These are phyloP conservation scores for Eutolmus rufibarbis DNA, from an alignment of 2,888 invertebrate genomes.

Conservation along the genomic window DNA sequence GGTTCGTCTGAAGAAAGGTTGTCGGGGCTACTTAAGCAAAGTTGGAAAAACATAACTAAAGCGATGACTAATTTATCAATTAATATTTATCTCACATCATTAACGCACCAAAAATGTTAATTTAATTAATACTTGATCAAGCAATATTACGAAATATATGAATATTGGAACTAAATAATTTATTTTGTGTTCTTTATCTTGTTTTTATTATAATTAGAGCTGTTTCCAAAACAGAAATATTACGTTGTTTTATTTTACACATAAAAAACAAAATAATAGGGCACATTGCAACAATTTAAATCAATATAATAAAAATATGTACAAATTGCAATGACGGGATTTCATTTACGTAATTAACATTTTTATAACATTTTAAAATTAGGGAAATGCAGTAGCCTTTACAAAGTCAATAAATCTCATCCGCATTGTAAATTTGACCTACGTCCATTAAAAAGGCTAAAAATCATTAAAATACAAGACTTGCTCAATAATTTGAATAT, in stretches of 20 bases:
- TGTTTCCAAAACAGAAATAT: too few species aligned
- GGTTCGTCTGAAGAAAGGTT: too few species aligned
- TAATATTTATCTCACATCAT: background rate
- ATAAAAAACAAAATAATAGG: too few species aligned
- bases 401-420: background rate
- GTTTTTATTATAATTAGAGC: background rate
- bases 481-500: background rate
- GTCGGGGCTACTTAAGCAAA: too few species aligned
- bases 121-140: background rate
- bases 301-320: too few species aligned
- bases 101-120: background rate
- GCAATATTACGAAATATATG: background rate
- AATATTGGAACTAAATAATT: background rate
- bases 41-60: too few species aligned
- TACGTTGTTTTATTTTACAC: too few species aligned
- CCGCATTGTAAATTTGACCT: background rate
- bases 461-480: background rate
- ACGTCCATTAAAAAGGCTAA: background rate
- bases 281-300: too few species aligned
- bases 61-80: too few species aligned
- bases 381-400: background rate
- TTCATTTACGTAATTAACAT: too few species aligned
- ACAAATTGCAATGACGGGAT: too few species aligned
- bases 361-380: too few species aligned
- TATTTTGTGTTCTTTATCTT: background rate